These are phyloP conservation scores for Betta splendens DNA, from an alignment of 2,797 vertebrate genomes.

Conservation along the genomic window DNA sequence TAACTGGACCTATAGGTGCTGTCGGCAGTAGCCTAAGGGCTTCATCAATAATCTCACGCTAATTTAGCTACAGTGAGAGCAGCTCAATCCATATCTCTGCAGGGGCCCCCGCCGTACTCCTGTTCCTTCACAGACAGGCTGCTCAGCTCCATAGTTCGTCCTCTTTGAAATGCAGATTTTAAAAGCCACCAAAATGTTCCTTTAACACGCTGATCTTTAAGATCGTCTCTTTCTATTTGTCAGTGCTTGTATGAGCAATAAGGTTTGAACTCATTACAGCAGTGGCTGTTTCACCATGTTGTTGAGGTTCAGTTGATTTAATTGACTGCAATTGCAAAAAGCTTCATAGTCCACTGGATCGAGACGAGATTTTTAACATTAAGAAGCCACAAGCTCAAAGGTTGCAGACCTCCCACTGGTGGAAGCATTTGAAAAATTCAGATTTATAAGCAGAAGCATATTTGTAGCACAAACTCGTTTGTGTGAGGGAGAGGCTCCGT, in stretches of 20 bases:
- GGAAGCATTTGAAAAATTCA: too few relatives aligned
- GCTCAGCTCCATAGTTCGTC: slow-evolving; percentile 5
- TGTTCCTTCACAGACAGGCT: not conserved
- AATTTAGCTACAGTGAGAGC: slow-evolving; percentile 15
- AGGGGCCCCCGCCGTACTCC: slow-evolving; percentile 1
- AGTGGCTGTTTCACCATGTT: too few relatives aligned
- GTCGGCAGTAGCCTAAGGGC: slow-evolving; percentile 12
- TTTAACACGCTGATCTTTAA: slow-evolving; percentile 11
- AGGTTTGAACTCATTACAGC: not conserved
- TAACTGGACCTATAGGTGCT: slow-evolving; percentile 24
- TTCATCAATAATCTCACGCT: slow-evolving; percentile 33
- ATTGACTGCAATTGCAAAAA: too few relatives aligned
- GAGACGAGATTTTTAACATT: too few relatives aligned
- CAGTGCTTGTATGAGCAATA: not conserved
- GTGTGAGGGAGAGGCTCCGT: slow-evolving; percentile 18
- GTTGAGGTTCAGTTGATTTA: too few relatives aligned
- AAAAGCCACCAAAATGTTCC: not conserved
- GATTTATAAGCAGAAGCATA: not conserved
- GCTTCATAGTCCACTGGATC: too few relatives aligned
- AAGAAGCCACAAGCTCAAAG: too few relatives aligned
- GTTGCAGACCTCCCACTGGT: too few relatives aligned
- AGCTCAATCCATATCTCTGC: slow-evolving; percentile 43
- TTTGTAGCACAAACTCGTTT: slow-evolving; percentile 1
- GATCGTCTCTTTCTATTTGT: not conserved
- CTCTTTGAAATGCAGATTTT: slow-evolving; percentile 12